These are phyloP conservation scores for Dinoponera quadriceps DNA, from an alignment of 1,140 invertebrate species.

Conservation along the genomic window DNA sequence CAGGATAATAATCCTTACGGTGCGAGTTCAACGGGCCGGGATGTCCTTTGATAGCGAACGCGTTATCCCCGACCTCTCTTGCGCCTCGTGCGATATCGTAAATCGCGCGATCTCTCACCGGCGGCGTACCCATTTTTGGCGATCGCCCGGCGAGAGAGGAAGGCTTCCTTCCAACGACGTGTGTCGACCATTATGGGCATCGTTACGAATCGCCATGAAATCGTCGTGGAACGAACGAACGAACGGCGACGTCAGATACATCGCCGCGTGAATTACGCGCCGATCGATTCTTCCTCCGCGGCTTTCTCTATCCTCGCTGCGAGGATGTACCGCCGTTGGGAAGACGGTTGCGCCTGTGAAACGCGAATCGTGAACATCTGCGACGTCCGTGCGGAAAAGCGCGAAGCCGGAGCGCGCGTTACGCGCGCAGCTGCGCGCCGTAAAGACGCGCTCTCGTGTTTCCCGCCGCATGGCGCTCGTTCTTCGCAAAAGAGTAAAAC, in stretches of 20 bases:
- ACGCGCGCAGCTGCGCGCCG: conserved; percentile 35
- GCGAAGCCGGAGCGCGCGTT: no score
- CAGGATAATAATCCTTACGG: conserved; percentile 35
- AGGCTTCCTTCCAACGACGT: background rate
- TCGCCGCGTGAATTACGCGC: conserved; percentile 61
- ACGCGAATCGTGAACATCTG: conserved; percentile 22
- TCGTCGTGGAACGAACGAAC: conserved; percentile 38
- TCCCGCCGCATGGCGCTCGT: conserved; percentile 30
- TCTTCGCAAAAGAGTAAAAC: conserved; percentile 47
- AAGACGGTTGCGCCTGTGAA: conserved; percentile 19
- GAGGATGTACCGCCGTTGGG: background rate
- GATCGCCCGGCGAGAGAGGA: background rate
- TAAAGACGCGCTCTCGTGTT: conserved; percentile 48
- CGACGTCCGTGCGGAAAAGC: conserved; percentile 24
- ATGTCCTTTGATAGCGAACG: background rate
- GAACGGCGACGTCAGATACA: conserved; percentile 9
- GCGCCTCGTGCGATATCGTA: conserved; percentile 55
- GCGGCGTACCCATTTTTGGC: conserved; percentile 63
- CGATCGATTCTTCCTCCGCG: conserved; percentile 31
- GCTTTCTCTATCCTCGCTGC: conserved; percentile 55
- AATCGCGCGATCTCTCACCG: conserved; percentile 46
- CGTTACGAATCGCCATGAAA: conserved; percentile 73
- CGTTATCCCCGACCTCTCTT: conserved; percentile 7
- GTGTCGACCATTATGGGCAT: conserved; percentile 68
- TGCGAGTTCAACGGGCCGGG: background rate